These are phyloP conservation scores for Dendrolimus kikuchii DNA, from an alignment of 1,140 invertebrate species.

Conservation along the genomic window DNA sequence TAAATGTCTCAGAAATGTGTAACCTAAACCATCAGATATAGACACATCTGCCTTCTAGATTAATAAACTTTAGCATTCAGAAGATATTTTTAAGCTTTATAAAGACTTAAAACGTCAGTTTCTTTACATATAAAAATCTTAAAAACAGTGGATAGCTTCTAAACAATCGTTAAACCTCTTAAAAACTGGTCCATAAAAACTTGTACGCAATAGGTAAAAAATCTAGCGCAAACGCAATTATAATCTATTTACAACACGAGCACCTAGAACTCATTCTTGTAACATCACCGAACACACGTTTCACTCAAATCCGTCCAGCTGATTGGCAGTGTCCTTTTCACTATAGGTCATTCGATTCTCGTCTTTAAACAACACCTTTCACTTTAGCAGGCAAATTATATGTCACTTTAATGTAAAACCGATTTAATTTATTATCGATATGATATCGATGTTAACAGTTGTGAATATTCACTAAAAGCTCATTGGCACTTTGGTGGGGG, in stretches of 20 bases:
- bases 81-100: too few relatives aligned
- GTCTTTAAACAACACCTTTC: background rate
- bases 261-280: slow-evolving; percentile 27
- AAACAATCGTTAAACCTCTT: slow-evolving; percentile 25
- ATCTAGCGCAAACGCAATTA: slow-evolving; percentile 51
- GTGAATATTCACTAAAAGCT: slow-evolving; percentile 41
- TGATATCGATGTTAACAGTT: slow-evolving; percentile 8
- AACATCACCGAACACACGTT: background rate
- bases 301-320: slow-evolving; percentile 1
- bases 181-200: slow-evolving; percentile 57
- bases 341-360: background rate
- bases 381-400: background rate
- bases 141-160: too few relatives aligned
- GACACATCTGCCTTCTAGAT: too few relatives aligned
- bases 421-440: background rate
- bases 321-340: background rate
- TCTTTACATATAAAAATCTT: too few relatives aligned
- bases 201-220: slow-evolving; percentile 66
- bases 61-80: too few relatives aligned
- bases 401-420: too few relatives aligned
- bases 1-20: too few relatives aligned
- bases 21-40: too few relatives aligned
- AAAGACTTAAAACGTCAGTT: too few relatives aligned
- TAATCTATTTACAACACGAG: slow-evolving; percentile 54
- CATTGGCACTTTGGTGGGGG: slow-evolving; percentile 57